Evolutionary conservation across 2,113 vertebrate genomes (phyloP).

Genomic region (Phoenicopterus ruber): DNA sequence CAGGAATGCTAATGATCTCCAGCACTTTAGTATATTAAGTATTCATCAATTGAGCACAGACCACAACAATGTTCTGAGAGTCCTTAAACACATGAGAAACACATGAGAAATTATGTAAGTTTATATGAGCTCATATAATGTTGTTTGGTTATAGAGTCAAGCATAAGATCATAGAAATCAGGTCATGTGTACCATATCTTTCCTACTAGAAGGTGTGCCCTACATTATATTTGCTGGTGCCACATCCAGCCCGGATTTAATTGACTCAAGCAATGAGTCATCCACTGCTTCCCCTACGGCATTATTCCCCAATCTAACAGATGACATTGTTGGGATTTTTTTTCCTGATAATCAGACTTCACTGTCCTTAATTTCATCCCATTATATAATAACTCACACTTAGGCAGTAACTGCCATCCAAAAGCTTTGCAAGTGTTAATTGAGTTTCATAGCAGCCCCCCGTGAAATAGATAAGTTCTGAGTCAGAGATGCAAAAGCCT

Average conservation of each 20-base stretch:
- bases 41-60: constrained; percentile 46
- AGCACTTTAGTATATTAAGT: constrained; percentile 47
- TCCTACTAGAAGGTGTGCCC: background rate
- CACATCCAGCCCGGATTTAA: constrained; percentile 51
- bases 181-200: background rate
- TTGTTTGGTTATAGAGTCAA: background rate
- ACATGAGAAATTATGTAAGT: constrained; percentile 52
- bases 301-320: constrained; percentile 33
- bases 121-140: constrained; percentile 52
- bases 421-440: constrained; percentile 45
- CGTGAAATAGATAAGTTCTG: constrained; percentile 25
- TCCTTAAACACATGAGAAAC: constrained; percentile 45
- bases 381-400: constrained; percentile 61
- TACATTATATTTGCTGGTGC: constrained; percentile 23
- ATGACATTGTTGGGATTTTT: constrained; percentile 24
- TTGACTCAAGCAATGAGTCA: constrained; percentile 46
- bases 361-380: constrained; percentile 64
- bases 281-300: constrained; percentile 1
- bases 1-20: constrained; percentile 61
- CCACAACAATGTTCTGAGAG: constrained; percentile 23
- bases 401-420: background rate
- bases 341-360: constrained; percentile 39
- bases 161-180: constrained; percentile 39
- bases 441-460: constrained; percentile 27
- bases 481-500: constrained; percentile 28